A percentile compares a stretch with the other conserved stretches of the same genome.
phyloP scores from a whole-genome alignment of 2,113 vertebrate species.

The Dasyornis broadbenti region DNA sequence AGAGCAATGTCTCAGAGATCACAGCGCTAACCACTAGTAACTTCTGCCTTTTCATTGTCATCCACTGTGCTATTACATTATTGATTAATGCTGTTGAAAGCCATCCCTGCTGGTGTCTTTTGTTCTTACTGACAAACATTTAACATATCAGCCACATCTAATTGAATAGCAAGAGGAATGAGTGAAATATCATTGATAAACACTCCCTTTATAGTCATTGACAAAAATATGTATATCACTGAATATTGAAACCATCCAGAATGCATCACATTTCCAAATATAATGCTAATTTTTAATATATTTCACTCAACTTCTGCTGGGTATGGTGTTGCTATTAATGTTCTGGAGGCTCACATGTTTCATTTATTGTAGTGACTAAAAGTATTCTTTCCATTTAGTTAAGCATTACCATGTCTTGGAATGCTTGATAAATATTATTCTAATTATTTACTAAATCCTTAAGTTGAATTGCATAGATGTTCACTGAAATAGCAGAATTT shows the following conservation, averaged over 20 bases:
- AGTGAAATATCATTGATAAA: not conserved
- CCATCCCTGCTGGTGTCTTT: not conserved
- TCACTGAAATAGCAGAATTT: not conserved
- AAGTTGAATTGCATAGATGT: not conserved
- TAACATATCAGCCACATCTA: not conserved
- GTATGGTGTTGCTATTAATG: not conserved
- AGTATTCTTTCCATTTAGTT: not conserved
- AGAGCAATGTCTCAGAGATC: not conserved
- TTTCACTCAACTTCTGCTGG: not conserved
- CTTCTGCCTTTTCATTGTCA: slow-evolving; percentile 12
- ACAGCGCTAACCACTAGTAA: not conserved
- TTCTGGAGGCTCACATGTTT: not conserved
- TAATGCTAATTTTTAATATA: not conserved
- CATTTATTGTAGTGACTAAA: not conserved
- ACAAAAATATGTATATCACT: not conserved
- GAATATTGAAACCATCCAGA: not conserved
- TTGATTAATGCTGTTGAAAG: slow-evolving; percentile 27
- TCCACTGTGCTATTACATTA: not conserved
- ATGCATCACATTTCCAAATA: not conserved
- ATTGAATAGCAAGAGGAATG: not conserved
- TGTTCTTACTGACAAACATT: not conserved
- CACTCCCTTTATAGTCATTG: not conserved
- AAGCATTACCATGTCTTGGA: not conserved
- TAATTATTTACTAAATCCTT: not conserved
- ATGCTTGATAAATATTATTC: not conserved